phyloP scores from a whole-genome alignment of 2,888 invertebrate genomes.

The Spodoptera picta region DNA sequence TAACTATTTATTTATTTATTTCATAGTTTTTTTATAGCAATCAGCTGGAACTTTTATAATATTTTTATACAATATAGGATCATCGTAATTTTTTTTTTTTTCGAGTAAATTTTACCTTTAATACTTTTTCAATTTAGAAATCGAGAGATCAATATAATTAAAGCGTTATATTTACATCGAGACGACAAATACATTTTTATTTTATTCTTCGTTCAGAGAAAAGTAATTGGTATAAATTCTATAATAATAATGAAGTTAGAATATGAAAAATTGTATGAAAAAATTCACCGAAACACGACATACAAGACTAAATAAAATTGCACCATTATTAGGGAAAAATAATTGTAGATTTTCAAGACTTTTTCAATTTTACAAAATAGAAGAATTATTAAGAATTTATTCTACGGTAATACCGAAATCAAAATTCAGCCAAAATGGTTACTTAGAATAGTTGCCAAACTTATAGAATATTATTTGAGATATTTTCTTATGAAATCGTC shows the following conservation, averaged over 20 bases:
- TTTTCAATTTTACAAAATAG: neutral
- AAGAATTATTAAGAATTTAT: too few relatives aligned
- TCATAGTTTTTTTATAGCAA: too few relatives aligned
- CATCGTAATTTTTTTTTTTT: too few relatives aligned
- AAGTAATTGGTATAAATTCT: conserved; percentile 28
- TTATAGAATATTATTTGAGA: too few relatives aligned
- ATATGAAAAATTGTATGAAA: conserved; percentile 31
- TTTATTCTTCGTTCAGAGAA: conserved; percentile 25
- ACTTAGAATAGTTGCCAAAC: too few relatives aligned
- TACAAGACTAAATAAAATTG: conserved; percentile 51
- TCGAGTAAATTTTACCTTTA: neutral
- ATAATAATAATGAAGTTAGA: conserved; percentile 18
- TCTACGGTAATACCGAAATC: too few relatives aligned
- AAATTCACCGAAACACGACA: conserved; percentile 43
- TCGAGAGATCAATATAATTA: conserved; percentile 45
- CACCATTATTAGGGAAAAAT: conserved; percentile 43
- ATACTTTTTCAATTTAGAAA: conserved; percentile 7
- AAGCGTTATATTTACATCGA: conserved; percentile 21
- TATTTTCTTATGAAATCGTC: too few relatives aligned
- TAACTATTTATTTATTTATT: too few relatives aligned
- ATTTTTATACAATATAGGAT: too few relatives aligned
- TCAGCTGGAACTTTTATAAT: too few relatives aligned
- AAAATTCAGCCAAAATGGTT: too few relatives aligned
- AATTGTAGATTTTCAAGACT: conserved; percentile 4
- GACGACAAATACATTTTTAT: conserved; percentile 24